Base-by-base conservation (phyloP, 2,888 invertebrate genomes). In the Hydrotaea diabolus region DNA sequence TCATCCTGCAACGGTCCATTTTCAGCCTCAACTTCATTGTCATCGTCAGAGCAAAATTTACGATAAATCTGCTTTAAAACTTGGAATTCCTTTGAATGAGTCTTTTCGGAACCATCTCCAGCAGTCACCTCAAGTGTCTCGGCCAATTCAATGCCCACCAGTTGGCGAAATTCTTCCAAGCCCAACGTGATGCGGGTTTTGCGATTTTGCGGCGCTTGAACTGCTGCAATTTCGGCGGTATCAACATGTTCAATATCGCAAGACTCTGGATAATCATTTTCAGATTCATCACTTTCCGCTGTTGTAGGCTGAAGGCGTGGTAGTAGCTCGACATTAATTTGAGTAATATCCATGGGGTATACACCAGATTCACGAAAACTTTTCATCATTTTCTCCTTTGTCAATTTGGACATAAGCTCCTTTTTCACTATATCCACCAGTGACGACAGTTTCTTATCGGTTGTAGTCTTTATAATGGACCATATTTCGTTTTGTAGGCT, bases 241-340 rank as follows among this genome's bases (percentile, higher is more conserved):
- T 55, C 55, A 4, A 55, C 13, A 59, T 59, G 26, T 26, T 59
- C 59, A 15, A 59, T 59, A 23, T 59, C 59, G 26, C 59, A 59
- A 26, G 23, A 59, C 26, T 23, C 59, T 59, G 21, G 23, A 0
- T 19, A 9, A 15, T 59, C 59, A 11, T 13, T 13, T 15, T 59
- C 59, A 1, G 23, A 19, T 1, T 15, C 26, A 2, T 59, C 59
- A 7, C 59, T 59, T 15, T 59, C 59, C 59, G 19, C 23, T 8
- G 26, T 15, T 5, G 23, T 59, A 26, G 15, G 21, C 15, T 59
- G 59, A 13, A 59, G 59, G 1, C 26, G 11, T 0, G 23, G 26
- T 8, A 23, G 9, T 15, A 23, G 26, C 11, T 59, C 59, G 21
- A 23, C 11, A 23, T 59, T 23, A 3, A 59, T 15, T 15, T 26